These are phyloP conservation scores for Lepeophtheirus salmonis DNA, from an alignment of 1,140 invertebrate genomes.

Conservation along the genomic window DNA sequence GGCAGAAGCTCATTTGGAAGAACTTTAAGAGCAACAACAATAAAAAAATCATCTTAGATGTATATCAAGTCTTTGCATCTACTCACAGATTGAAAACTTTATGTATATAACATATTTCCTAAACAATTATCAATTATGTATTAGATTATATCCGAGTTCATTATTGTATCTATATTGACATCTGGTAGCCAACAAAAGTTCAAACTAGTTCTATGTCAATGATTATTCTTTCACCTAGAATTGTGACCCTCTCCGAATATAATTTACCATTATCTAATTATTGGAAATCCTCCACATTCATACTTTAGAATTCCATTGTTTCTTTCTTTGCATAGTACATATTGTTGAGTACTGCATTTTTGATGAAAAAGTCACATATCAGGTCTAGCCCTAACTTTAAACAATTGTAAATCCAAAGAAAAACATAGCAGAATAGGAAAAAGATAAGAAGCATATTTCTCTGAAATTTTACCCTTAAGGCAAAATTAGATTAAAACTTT, in stretches of 20 bases:
- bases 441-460: no score
- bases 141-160: background rate
- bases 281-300: background rate
- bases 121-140: background rate
- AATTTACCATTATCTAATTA: constrained; percentile 10
- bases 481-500: no score
- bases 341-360: background rate
- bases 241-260: no score
- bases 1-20: constrained; percentile 41
- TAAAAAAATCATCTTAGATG: background rate
- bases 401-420: no score
- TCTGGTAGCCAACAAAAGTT: background rate
- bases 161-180: background rate
- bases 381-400: no score
- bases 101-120: background rate
- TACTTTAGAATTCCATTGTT: constrained; percentile 2
- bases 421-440: no score
- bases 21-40: constrained; percentile 18
- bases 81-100: background rate
- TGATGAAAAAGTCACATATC: no score
- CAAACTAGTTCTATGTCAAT: background rate
- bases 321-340: background rate
- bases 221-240: background rate
- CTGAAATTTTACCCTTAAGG: no score
- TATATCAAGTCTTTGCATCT: background rate